phyloP scores from a whole-genome alignment of 2,888 invertebrate species.

The Sepioteuthis lessoniana region DNA sequence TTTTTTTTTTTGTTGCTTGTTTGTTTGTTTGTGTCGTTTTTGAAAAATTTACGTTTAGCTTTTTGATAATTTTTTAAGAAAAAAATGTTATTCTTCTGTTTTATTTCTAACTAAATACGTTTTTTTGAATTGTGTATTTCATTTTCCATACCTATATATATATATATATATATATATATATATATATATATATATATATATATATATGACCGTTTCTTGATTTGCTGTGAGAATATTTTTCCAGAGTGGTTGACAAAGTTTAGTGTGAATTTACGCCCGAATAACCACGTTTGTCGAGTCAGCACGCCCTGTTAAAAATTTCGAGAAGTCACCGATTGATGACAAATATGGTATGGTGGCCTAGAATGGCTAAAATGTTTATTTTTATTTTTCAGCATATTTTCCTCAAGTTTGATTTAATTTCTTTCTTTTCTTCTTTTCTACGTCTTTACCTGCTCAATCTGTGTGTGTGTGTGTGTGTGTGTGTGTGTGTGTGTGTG shows the following conservation, averaged over 20 bases:
- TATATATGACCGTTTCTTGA: not conserved
- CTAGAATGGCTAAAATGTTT: not conserved
- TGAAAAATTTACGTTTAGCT: not conserved
- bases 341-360: not conserved
- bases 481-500: too few relatives aligned
- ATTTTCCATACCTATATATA: not conserved
- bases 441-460: too few relatives aligned
- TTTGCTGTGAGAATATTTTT: not conserved
- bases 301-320: not conserved
- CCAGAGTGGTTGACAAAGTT: not conserved
- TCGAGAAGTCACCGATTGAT: not conserved
- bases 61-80: not conserved
- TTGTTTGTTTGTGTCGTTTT: not conserved
- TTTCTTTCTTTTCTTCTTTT: too few relatives aligned
- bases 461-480: too few relatives aligned
- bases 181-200: not conserved
- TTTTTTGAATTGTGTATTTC: not conserved
- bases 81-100: not conserved
- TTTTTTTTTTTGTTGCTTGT: too few relatives aligned
- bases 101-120: not conserved
- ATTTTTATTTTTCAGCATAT: not conserved
- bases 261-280: not conserved
- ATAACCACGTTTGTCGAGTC: not conserved
- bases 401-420: too few relatives aligned
- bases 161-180: not conserved